Evolutionary conservation across 2,888 invertebrate species (phyloP), one percentile per base, ranked within the genome.

Genomic region (Marasmarcha lunaedactyla): DNA sequence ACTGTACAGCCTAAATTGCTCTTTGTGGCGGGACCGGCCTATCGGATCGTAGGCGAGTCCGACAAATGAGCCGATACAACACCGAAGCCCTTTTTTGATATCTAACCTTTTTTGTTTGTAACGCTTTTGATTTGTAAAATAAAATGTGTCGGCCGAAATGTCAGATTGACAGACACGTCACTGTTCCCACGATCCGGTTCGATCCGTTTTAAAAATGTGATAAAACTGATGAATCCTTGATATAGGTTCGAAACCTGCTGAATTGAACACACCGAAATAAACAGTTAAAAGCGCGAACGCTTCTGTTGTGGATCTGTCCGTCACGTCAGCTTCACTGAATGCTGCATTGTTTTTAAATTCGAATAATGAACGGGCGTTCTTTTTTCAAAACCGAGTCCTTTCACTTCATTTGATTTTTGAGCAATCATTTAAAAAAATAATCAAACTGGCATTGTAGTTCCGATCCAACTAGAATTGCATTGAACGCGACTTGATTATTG

Each of bases 331-430:
- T n/a, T 63, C 64, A 49, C 53, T 72, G 76, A 77, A 79, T 72
- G 66, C 62, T 48, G 68, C 64, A 78, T 81, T 79, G 81, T 81
- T 81, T 79, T 78, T 76, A 70, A 71, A 64, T 68, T 59, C 65
- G 62, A 68, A 71, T 71, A 72, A 76, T 73, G 66, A 71, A 69
- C 61, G 59, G 55, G 60, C 59, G 59, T 69, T 63, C 54, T 55
- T 69, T 68, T 68, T 65, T 59, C 49, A 52, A 59, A 72, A 71
- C 73, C n/a, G 76, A 64, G 63, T 59, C 73, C 68, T 77, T 76
- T 74, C 79, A 73, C 76, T 76, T 76, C 77, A 78, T 79, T 76
- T 71, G 71, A 49, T 51, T 67, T 69, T 61, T 59, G 46, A 44
- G 41, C 45, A 59, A 67, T 67, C 54, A 56, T 55, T 58, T 55